Evolutionary conservation across 2,888 invertebrate species (phyloP).

Genomic region (Chirona hameri): DNA sequence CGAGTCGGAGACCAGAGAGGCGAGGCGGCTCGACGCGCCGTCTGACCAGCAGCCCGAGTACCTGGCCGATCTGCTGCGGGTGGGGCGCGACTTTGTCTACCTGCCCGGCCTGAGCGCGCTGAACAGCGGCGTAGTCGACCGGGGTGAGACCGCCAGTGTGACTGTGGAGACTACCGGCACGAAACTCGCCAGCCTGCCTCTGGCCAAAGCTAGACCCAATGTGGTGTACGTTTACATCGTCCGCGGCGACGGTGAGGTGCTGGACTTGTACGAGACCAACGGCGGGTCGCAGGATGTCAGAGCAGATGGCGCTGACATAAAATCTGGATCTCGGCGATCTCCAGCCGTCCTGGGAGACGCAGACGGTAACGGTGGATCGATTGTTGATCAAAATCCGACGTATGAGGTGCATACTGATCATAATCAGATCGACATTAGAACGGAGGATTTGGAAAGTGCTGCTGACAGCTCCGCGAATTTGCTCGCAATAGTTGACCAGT

Average conservation of each 20-base stretch:
- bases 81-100: neutral
- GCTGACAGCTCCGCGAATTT: too few species aligned
- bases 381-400: neutral
- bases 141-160: too few species aligned
- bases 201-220: neutral
- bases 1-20: neutral
- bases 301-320: neutral
- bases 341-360: too few species aligned
- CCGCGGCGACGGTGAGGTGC: neutral
- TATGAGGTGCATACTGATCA: neutral
- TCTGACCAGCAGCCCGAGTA: neutral
- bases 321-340: too few species aligned
- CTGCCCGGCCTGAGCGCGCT: neutral
- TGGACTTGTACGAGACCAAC: neutral
- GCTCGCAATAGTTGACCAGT: too few species aligned
- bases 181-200: too few species aligned
- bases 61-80: neutral
- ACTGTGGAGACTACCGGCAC: too few species aligned
- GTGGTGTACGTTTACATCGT: neutral
- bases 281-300: neutral
- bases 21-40: neutral
- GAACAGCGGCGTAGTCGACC: neutral
- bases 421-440: neutral
- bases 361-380: neutral
- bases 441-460: too few species aligned